phyloP scores from a whole-genome alignment of 2,113 vertebrate species.

The Oceanites oceanicus region DNA sequence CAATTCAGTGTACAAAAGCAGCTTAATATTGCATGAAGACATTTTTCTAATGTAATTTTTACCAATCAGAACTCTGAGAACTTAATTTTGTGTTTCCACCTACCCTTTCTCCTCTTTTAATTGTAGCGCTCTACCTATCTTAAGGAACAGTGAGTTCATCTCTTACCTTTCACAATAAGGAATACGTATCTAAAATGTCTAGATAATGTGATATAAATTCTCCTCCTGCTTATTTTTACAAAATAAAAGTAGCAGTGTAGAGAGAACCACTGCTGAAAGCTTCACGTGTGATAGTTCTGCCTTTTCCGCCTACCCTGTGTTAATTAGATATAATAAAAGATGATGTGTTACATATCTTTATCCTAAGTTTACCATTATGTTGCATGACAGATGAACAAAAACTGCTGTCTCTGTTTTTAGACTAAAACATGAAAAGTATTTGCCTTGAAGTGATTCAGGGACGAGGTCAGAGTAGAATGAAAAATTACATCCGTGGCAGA shows the following conservation, averaged over 20 bases:
- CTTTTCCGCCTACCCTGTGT: neutral
- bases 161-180: neutral
- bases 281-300: neutral
- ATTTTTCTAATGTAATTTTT: constrained; percentile 9
- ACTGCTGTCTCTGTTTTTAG: neutral
- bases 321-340: neutral
- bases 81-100: neutral
- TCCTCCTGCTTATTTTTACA: neutral
- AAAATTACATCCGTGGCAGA: too few species aligned
- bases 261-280: neutral
- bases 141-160: neutral
- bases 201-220: neutral
- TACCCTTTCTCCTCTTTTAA: neutral
- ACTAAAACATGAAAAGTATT: neutral
- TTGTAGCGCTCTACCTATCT: neutral
- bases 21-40: constrained; percentile 21
- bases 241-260: neutral
- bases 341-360: neutral
- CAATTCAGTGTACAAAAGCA: neutral
- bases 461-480: neutral
- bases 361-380: neutral
- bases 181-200: neutral
- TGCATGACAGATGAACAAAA: neutral
- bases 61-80: neutral
- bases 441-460: neutral